Conservation (phyloP, 2,113 vertebrate species). For the Indicator maculatus region DNA sequence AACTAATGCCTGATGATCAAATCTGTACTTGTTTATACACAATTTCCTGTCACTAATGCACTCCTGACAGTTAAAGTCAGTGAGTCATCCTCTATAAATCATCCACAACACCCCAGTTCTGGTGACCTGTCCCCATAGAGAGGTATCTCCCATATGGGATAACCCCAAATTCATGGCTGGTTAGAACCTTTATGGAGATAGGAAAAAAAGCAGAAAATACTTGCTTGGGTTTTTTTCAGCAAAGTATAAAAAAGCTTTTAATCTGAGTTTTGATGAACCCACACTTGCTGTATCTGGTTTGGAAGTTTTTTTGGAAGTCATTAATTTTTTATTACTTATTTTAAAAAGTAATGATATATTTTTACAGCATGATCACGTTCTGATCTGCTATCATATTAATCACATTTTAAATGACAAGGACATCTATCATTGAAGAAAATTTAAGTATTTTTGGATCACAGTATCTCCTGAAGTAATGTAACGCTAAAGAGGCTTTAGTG, state of each 20-base stretch:
- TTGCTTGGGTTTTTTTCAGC: rapidly evolving
- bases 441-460: background rate
- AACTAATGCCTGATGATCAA: background rate
- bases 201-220: background rate
- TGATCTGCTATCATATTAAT: background rate
- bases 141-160: background rate
- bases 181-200: background rate
- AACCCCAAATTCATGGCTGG: background rate
- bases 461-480: background rate
- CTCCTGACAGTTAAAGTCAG: background rate
- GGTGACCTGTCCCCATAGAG: background rate
- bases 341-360: background rate
- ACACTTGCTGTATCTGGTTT: background rate
- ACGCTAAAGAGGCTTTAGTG: background rate
- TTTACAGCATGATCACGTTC: background rate
- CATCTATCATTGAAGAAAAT: background rate
- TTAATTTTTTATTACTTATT: background rate
- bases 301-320: background rate
- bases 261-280: background rate
- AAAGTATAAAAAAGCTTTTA: background rate
- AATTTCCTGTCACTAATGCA: background rate
- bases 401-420: background rate
- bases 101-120: background rate
- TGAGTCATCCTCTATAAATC: background rate
- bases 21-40: background rate